These are phyloP conservation scores for Luperina testacea DNA, from an alignment of 2,888 invertebrate genomes.

Conservation along the genomic window DNA sequence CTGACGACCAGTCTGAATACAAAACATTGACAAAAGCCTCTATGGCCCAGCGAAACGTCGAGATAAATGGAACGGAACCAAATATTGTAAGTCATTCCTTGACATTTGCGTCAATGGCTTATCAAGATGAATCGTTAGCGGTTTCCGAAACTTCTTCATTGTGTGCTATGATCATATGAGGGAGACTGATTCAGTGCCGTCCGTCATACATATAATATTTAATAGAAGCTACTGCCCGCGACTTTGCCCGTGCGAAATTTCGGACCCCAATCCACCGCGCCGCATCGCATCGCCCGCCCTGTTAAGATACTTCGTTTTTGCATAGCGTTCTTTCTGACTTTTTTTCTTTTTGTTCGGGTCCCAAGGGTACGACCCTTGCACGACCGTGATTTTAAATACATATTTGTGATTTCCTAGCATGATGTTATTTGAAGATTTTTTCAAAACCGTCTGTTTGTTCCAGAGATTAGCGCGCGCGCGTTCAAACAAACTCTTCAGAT, in stretches of 20 bases:
- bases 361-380: too few species aligned
- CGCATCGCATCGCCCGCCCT: neutral
- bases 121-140: conserved; percentile 51
- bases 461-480: neutral
- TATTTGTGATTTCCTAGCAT: too few species aligned
- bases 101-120: conserved; percentile 50
- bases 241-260: neutral
- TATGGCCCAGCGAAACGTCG: conserved; percentile 4
- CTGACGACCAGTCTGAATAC: conserved; percentile 28
- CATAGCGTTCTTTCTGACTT: neutral
- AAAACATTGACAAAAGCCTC: conserved; percentile 32
- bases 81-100: conserved; percentile 36
- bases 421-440: too few species aligned
- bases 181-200: neutral
- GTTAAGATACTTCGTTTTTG: neutral
- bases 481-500: neutral
- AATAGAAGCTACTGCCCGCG: neutral
- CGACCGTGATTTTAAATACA: neutral
- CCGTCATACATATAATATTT: neutral
- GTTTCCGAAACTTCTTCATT: conserved; percentile 28
- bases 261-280: neutral
- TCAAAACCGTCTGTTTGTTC: neutral
- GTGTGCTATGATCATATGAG: conserved; percentile 12
- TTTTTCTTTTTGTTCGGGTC: neutral
- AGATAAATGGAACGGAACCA: conserved; percentile 45